Base-by-base conservation (phyloP, 1,140 invertebrate genomes). In the Hypothenemus hampei region DNA sequence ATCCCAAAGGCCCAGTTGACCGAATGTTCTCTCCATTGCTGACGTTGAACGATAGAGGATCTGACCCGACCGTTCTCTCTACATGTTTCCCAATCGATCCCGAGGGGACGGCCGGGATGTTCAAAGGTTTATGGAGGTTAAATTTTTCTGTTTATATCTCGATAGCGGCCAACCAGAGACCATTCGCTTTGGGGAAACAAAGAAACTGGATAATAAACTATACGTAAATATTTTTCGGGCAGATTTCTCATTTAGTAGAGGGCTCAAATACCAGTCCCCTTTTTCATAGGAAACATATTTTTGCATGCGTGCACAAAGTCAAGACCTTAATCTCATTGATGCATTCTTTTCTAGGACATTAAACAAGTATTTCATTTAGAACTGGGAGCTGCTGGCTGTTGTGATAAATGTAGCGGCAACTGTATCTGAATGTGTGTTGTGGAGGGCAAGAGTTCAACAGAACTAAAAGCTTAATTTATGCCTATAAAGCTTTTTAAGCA, bases 1-100 rank as follows among this genome's bases (percentile, higher is more conserved):
- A n/a, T 61, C 60, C 60, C 60, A n/a, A 46, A 58, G 60, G 60
- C 36, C 56, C 57, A 61, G 56, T 61, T 61, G 60, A 61, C 60
- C 60, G 60, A 61, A 61, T 61, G 60, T 61, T 61, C 56, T n/a
- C n/a, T 37, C 36, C 33, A 44, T 20, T 36, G 45, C 51, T 61
- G 60, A 61, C 56, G 57, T 61, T 61, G 60, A 61, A 46, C 56
- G 56, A 61, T 61, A 53, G 55, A 36, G 50, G 46, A 39, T 55
- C 33, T 33, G 39, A 20, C 24, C 23, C 47, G 55, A 29, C 44
- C 43, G 43, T n/a, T n/a, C n/a, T n/a, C 40, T 26, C 52, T 40
- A 16, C n/a, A n/a, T 47, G 43, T n/a, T 39, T 57, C 33, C 22
- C 37, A 23, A 57, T 57, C 54, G 54, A 45, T 57, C 54, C 54